These are phyloP conservation scores for Solenodon paradoxus DNA, from an alignment of 2,113 vertebrate genomes.

Conservation along the genomic window DNA sequence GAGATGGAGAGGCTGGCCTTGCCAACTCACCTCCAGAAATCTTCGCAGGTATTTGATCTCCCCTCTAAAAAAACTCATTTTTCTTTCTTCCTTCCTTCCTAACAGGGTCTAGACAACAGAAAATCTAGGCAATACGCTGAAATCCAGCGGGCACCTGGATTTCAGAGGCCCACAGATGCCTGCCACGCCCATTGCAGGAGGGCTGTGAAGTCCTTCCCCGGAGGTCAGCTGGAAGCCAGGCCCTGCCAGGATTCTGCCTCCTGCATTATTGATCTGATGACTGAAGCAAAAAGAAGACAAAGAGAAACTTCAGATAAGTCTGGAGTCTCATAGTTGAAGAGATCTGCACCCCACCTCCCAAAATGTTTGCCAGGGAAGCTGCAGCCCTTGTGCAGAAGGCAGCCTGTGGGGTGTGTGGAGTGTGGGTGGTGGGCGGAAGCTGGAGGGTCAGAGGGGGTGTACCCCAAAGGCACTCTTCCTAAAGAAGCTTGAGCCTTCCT, in stretches of 20 bases:
- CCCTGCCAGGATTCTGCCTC: too few species aligned
- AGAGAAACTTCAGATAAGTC: not conserved
- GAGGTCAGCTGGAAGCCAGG: too few species aligned
- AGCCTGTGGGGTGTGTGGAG: not conserved
- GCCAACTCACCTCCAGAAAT: not conserved
- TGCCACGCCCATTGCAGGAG: too few species aligned
- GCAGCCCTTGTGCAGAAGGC: not conserved
- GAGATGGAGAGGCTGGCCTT: not conserved
- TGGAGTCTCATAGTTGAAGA: not conserved
- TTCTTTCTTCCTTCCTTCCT: not conserved
- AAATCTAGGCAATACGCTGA: not conserved
- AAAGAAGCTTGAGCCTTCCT: not conserved
- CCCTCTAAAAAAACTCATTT: not conserved
- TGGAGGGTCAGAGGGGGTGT: not conserved
- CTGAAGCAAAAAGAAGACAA: not conserved
- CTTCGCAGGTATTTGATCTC: not conserved
- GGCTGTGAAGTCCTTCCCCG: too few species aligned
- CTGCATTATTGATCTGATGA: too few species aligned
- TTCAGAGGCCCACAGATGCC: too few species aligned
- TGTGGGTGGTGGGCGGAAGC: too few species aligned
- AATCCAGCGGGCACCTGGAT: too few species aligned
- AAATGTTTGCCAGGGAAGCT: not conserved
- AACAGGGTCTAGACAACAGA: not conserved
- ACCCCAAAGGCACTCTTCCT: not conserved
- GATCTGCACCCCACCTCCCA: not conserved